Conservation (phyloP, 2,797 vertebrate species). For the Eleutherodactylus coqui region DNA sequence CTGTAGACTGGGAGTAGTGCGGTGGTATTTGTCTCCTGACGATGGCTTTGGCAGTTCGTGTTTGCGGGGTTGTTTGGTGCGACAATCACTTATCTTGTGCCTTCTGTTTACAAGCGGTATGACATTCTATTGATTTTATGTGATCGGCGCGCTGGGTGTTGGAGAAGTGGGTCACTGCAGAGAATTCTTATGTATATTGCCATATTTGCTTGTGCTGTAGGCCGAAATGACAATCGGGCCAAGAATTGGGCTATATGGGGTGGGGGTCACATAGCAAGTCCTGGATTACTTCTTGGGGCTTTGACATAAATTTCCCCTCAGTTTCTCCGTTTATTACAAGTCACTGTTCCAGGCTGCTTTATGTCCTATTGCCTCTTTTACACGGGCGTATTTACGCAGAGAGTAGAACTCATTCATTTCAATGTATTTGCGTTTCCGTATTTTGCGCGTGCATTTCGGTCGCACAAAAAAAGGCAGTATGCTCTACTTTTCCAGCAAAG, state of each 20-base stretch:
- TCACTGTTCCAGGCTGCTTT: no score
- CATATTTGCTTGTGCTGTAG: neutral
- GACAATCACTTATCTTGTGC: constrained; percentile 1
- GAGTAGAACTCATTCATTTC: no score
- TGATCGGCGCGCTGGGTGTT: neutral
- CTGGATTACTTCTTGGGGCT: neutral
- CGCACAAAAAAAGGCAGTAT: no score
- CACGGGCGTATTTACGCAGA: no score
- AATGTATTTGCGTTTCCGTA: no score
- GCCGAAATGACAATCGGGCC: neutral
- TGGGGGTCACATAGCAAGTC: neutral
- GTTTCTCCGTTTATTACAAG: no score
- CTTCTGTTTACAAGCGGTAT: constrained; percentile 9
- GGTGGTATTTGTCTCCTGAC: neutral
- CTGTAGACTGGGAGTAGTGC: neutral
- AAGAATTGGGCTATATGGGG: neutral
- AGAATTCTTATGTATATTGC: neutral
- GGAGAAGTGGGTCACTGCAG: constrained; percentile 46
- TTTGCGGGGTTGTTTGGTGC: neutral
- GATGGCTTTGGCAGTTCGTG: neutral
- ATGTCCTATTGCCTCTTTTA: no score
- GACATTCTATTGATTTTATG: constrained; percentile 18
- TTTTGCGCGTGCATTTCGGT: no score
- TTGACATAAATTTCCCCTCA: neutral
- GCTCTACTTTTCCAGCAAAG: no score